Conservation (phyloP, 30 jellyfish, hydroid and myxozoan species). For the Haliclystus octoradiatus region DNA sequence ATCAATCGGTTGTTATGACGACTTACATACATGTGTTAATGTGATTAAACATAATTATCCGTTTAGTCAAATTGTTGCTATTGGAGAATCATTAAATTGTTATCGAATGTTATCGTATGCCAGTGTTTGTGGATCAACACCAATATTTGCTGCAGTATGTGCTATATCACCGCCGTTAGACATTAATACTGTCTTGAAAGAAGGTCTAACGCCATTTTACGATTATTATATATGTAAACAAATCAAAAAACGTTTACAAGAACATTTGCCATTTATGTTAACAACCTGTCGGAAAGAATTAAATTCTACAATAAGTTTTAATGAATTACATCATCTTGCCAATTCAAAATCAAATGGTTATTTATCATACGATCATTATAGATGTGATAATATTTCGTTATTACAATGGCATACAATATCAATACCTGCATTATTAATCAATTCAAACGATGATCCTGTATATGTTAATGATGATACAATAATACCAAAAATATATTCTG, state of each 20-base stretch:
- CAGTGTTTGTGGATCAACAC: neutral
- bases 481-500: neutral
- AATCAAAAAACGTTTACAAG: neutral
- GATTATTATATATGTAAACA: neutral
- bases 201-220: neutral
- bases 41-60: neutral
- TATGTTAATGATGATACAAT: too few relatives aligned
- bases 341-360: neutral
- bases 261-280: neutral
- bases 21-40: neutral
- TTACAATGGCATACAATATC: neutral
- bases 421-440: neutral
- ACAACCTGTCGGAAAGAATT: neutral
- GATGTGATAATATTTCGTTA: neutral
- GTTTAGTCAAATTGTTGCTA: neutral
- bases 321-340: neutral
- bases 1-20: neutral
- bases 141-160: neutral
- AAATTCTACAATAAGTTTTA: neutral
- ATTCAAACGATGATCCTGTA: neutral
- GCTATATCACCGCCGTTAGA: neutral
- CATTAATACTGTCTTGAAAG: neutral
- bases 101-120: neutral
- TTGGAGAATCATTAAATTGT: neutral
- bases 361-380: neutral